Base-by-base conservation (phyloP, 2,797 vertebrate genomes). In the Rhynchonycteris naso region DNA sequence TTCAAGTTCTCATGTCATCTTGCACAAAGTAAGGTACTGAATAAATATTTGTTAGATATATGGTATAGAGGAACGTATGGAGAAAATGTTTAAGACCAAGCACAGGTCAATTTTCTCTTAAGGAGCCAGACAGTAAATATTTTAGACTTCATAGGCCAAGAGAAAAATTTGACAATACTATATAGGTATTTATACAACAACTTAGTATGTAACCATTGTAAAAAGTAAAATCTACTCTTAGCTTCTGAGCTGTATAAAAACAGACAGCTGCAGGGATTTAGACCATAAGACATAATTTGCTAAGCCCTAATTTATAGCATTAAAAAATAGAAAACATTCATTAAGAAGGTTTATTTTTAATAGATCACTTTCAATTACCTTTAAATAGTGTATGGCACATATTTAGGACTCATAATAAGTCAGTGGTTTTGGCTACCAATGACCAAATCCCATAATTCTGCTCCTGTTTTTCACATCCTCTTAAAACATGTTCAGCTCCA, bases 401-500 rank as follows among this genome's bases (percentile, higher is more conserved):
- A 75, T 90, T 33, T 92, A 11, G 30, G n/a, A 30, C 59, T 88
- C 9, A 74, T 33, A 71, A 69, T 47, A 78, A 72, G 16, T 66
- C 50, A 19, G 7, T 58, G 7, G 14, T 86, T 90, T 94, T 15
- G 59, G 10, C 14, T 52, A 69, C 33, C 6, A 93, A 71, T 63
- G 87, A 43, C 7, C 54, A 93, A 93, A 75, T 11, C 16, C 35
- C 12, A 76, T 94, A n/a, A 75, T 80, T 69, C 43, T 85, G 89
- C 18, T 80, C 68, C 90, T 56, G n/a, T 22, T 88, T 94, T 68
- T 68, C 74, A 84, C 59, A 69, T 26, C 14, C 26, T 80, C 75
- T 78, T 90, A 92, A 82, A 95, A 61, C 14, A 84, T 28, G 13
- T 85, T 93, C 35, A 83, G 59, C 66, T 91, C 15, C n/a, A 74